Base-by-base conservation (phyloP, 2,797 vertebrate genomes). In the Poeciliopsis turneri region DNA sequence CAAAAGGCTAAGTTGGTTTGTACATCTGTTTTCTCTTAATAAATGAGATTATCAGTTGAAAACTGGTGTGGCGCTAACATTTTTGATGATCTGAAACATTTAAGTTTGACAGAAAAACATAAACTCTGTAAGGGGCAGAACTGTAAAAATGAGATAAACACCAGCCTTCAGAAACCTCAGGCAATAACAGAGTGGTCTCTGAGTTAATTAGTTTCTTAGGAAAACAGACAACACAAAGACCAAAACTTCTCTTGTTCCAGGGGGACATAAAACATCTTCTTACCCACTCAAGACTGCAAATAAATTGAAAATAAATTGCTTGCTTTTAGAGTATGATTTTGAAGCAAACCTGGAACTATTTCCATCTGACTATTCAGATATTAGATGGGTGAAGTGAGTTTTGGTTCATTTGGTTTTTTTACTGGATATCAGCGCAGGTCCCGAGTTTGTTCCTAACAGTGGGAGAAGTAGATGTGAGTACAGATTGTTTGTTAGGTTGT, bases 141-240 rank as follows among this genome's bases (percentile, higher is more conserved):
- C 23, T n/a, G 39, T n/a, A 41, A 30, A 45, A 43, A n/a, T 5
- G 66, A 69, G 66, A 69, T 69, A 43, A 69, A 43, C 23, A n/a
- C 66, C 11, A 45, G 39, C 25, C 25, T 43, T 43, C 41, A 69
- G 39, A 69, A 43, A 69, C 66, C 39, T 45, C 25, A 69, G 64
- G 39, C 64, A 68, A 13, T 41, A 69, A 43, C 39, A 69, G 39
- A n/a, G 39, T 69, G 20, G 12, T 69, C 39, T 20, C 66, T 25
- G 66, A 69, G 25, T 25, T 69, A 69, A 69, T 69, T 69, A 69
- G 66, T 69, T 69, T n/a, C 25, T 12, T 69, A 13, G 66, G 66
- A 43, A 69, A 43, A 45, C 61, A n/a, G 64, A 25, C 39, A 39
- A 68, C 36, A 41, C 64, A 68, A 68, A 41, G 10, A 68, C 36